These are phyloP conservation scores for Sarcoramphus papa DNA, from an alignment of 2,797 vertebrate species.

Conservation along the genomic window DNA sequence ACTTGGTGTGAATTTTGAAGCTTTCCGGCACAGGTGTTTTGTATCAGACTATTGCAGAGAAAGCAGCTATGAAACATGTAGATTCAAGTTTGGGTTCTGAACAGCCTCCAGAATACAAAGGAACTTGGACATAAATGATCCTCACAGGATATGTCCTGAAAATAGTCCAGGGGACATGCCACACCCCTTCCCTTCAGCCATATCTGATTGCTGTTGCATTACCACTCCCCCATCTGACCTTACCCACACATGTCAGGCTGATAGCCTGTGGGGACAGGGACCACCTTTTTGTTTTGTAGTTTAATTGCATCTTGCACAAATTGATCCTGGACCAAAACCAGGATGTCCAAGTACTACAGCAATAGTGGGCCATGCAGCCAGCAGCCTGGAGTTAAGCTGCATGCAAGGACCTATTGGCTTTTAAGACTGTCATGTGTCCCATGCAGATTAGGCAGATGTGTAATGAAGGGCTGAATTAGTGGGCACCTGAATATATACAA, in stretches of 20 bases:
- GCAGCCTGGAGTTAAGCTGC: not conserved
- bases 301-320: not conserved
- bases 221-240: not conserved
- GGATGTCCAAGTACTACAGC: not conserved
- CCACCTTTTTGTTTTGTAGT: not conserved
- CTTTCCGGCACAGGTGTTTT: not conserved
- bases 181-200: not conserved
- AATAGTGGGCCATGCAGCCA: not conserved
- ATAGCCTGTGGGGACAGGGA: not conserved
- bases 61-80: not conserved
- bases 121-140: not conserved
- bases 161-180: not conserved
- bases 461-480: not conserved
- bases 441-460: not conserved
- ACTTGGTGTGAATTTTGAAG: not conserved
- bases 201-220: not conserved
- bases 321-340: not conserved
- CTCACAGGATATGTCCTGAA: not conserved
- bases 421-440: not conserved
- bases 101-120: not conserved
- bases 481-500: not conserved
- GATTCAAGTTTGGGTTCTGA: not conserved
- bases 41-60: not conserved
- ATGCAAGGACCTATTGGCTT: not conserved
- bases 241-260: not conserved